Conservation (phyloP, 2,888 invertebrate species). For the Melinaea menophilus region DNA sequence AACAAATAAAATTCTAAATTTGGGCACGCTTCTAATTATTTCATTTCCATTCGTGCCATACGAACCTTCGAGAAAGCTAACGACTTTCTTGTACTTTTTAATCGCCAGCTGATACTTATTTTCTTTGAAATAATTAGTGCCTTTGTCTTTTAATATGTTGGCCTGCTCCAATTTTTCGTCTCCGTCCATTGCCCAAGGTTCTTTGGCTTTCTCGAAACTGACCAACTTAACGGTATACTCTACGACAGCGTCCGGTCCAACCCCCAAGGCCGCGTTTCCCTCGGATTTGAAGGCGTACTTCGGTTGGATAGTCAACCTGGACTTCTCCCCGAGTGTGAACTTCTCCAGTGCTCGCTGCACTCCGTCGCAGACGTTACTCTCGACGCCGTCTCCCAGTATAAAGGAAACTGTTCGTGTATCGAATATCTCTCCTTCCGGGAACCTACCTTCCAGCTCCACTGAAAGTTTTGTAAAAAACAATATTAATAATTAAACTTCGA, state of each 20-base stretch:
- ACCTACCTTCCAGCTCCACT: constrained; percentile 83
- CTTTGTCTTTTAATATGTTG: constrained; percentile 91
- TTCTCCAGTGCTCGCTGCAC: constrained; percentile 88
- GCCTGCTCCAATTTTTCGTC: constrained; percentile 89
- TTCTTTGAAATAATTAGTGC: constrained; percentile 91
- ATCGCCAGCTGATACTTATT: constrained; percentile 87
- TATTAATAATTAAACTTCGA: too few species aligned
- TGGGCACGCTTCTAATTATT: background rate
- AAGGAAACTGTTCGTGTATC: constrained; percentile 91
- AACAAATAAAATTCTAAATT: background rate
- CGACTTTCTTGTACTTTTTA: constrained; percentile 91
- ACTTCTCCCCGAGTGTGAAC: constrained; percentile 89
- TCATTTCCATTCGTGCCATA: background rate
- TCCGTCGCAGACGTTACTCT: constrained; percentile 86
- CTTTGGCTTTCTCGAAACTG: constrained; percentile 89
- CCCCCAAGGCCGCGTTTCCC: constrained; percentile 82
- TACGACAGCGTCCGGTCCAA: constrained; percentile 88
- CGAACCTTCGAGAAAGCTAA: constrained; percentile 76
- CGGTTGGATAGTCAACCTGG: constrained; percentile 84
- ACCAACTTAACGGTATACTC: constrained; percentile 90
- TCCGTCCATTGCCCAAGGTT: constrained; percentile 88
- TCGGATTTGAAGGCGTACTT: constrained; percentile 87
- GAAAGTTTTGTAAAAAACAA: constrained; percentile 39
- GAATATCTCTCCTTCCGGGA: constrained; percentile 81
- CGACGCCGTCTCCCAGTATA: constrained; percentile 89